Evolutionary conservation across 1,140 invertebrate genomes (phyloP).

Genomic region (Scaptomyza graminum): DNA sequence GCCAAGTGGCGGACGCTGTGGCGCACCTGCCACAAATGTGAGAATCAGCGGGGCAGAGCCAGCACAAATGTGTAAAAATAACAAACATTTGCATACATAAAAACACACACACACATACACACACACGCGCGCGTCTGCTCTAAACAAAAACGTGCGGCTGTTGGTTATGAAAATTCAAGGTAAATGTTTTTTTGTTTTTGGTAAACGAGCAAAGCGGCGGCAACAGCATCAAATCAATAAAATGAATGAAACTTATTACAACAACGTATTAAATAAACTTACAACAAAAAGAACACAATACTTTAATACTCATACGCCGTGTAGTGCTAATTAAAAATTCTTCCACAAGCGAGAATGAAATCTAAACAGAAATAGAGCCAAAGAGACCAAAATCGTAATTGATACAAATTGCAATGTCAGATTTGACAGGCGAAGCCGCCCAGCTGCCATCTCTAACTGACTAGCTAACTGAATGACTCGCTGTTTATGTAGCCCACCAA

Average conservation of each 20-base stretch:
- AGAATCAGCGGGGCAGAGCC: conserved; percentile 50
- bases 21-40: conserved; percentile 68
- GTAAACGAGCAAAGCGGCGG: conserved; percentile 4
- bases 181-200: conserved; percentile 29
- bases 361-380: not conserved
- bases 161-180: conserved; percentile 53
- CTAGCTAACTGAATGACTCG: not conserved
- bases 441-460: not conserved
- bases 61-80: conserved; percentile 68
- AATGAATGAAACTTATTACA: conserved; percentile 14
- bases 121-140: not conserved
- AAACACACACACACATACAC: conserved; percentile 1
- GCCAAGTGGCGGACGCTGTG: conserved; percentile 63
- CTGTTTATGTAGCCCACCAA: conserved; percentile 42
- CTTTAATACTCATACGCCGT: not conserved
- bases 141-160: conserved; percentile 11
- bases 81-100: conserved; percentile 55
- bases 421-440: conserved; percentile 17
- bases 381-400: conserved; percentile 40
- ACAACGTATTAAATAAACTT: conserved; percentile 1
- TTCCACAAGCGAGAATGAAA: not conserved
- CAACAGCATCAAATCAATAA: not conserved
- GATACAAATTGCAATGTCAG: conserved; percentile 59
- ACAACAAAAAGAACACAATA: not conserved
- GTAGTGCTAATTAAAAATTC: conserved; percentile 57